These are phyloP conservation scores for Nymphicus hollandicus DNA, from an alignment of 2,113 vertebrate genomes.

Conservation along the genomic window DNA sequence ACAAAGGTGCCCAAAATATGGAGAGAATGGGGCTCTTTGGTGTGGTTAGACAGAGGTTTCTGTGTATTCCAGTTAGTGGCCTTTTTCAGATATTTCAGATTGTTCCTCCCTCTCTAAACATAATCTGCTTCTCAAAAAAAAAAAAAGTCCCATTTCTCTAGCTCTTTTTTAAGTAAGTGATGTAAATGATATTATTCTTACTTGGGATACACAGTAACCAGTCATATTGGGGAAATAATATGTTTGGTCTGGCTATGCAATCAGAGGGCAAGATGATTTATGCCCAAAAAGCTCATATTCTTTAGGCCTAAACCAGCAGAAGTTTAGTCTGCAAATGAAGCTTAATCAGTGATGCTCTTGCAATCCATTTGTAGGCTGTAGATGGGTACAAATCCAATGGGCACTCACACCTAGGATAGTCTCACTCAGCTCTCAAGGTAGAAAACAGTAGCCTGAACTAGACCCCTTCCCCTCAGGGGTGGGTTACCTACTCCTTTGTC, in stretches of 20 bases:
- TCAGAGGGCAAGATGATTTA: not conserved
- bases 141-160: not conserved
- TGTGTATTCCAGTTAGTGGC: not conserved
- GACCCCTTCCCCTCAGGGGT: not conserved
- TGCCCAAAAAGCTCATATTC: not conserved
- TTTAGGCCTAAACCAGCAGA: not conserved
- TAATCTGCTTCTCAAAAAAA: not conserved
- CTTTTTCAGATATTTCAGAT: not conserved
- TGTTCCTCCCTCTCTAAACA: not conserved
- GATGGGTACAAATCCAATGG: not conserved
- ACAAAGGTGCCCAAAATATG: not conserved
- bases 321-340: not conserved
- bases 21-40: not conserved
- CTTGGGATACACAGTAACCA: not conserved
- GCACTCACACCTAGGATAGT: not conserved
- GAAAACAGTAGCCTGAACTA: not conserved
- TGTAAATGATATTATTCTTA: not conserved
- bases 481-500: not conserved
- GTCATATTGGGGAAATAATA: not conserved
- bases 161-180: not conserved
- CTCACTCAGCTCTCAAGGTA: not conserved
- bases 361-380: not conserved
- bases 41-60: not conserved
- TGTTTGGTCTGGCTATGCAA: not conserved
- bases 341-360: not conserved